Conservation (phyloP, 2,797 vertebrate genomes). For the Malacoraja senta region DNA sequence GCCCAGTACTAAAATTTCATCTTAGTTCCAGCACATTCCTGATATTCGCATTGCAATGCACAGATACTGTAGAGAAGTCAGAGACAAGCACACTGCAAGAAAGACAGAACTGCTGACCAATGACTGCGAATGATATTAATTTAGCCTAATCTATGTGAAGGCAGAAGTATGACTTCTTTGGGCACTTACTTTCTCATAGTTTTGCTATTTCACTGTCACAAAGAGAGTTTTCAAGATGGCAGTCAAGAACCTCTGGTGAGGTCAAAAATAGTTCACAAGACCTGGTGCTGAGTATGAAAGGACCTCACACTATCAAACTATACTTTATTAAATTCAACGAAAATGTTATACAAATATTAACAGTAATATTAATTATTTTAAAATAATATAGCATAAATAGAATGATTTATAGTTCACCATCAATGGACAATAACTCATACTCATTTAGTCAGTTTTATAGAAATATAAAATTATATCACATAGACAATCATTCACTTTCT, state of each 20-base stretch:
- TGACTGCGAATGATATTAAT: not conserved
- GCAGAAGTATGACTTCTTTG: not conserved
- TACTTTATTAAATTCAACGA: slow-evolving; percentile 14
- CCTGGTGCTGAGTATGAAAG: not conserved
- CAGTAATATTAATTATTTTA: slow-evolving; percentile 18
- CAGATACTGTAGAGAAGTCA: too few relatives aligned
- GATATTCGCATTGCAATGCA: too few relatives aligned
- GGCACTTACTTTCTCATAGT: not conserved
- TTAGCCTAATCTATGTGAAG: not conserved
- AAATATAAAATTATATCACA: slow-evolving; percentile 16
- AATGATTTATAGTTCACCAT: slow-evolving; percentile 31
- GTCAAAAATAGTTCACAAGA: not conserved
- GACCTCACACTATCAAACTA: not conserved
- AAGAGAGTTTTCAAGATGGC: not conserved
- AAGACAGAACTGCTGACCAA: too few relatives aligned
- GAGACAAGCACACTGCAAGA: too few relatives aligned
- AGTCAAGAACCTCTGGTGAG: not conserved
- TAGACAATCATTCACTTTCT: not conserved
- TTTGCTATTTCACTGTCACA: not conserved
- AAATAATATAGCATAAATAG: slow-evolving; percentile 32
- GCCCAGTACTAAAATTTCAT: too few relatives aligned
- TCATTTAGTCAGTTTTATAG: slow-evolving; percentile 20
- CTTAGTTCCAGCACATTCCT: too few relatives aligned
- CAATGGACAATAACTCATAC: not conserved
- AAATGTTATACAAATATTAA: slow-evolving; percentile 18